Base-by-base conservation (phyloP, 2,797 vertebrate species). In the Microchirus variegatus region DNA sequence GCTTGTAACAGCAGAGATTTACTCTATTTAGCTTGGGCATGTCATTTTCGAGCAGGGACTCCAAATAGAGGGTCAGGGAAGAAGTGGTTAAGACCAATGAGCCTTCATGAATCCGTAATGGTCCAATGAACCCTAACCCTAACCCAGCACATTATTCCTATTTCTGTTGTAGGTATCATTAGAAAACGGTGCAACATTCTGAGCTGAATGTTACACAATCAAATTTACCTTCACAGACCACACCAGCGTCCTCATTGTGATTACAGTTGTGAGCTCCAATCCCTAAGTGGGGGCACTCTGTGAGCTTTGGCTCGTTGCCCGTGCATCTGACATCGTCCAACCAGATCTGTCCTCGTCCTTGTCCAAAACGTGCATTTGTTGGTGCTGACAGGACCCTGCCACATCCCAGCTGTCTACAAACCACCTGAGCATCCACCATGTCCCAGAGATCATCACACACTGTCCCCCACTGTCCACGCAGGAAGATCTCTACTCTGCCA, bases 371-470 rank as follows among this genome's bases (percentile, higher is more conserved):
- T 26, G 75, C 84, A 10, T 0, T 1, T 0, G 0, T 0, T 22
- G 43, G 68, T 13, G 85, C 77, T 2, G 80, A 73, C 17, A 65
- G 54, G 2, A 17, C 85, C 15, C 37, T 63, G 13, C 89, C 87
- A 59, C 87, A 90, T 22, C 83, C 86, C 63, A 89, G 45, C 52
- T 90, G 84, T 44, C 78, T 76, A 12, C 89, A 90, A 38, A 88
- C 83, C 59, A 89, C 89, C 12, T 75, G 44, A 9, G 86, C 86
- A 62, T 85, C 67, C 0, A 4, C 2, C 62, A 82, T 12, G 44
- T 49, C 63, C 89, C 89, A 90, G 53, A 0, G 0, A 19, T 90
- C 78, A 11, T 87, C 83, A 65, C 87, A 90, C 63, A 89, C 85
- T 0, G 87, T 85, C n/a, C 87, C 88, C 88, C 86, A 91, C 47